Conservation (phyloP, 2,797 vertebrate genomes). For the Pseudochirops cupreus region DNA sequence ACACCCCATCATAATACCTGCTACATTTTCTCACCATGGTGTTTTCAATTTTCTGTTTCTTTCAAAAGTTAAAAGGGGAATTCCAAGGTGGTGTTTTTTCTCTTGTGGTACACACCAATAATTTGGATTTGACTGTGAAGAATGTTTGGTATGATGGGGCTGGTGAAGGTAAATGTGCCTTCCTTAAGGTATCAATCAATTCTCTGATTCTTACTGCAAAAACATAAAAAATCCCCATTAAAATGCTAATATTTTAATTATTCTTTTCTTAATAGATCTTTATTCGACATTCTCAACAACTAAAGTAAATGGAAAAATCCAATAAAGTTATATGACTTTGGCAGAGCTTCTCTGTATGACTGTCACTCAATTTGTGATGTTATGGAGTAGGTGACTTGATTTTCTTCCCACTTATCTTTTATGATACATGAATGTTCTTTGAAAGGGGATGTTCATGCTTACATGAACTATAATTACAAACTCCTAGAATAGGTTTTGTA, state of each 20-base stretch:
- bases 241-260: constrained; percentile 51
- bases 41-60: constrained; percentile 5
- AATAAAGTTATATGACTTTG: not conserved
- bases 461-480: constrained; percentile 25
- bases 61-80: not conserved
- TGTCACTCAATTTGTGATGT: not conserved
- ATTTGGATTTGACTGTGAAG: constrained; percentile 24
- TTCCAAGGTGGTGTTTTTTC: constrained; percentile 7
- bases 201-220: constrained; percentile 53
- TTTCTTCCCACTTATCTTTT: constrained; percentile 48
- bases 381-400: constrained; percentile 3
- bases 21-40: not conserved
- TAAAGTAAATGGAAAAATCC: not conserved
- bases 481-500: constrained; percentile 44
- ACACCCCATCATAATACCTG: not conserved
- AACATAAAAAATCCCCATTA: not conserved
- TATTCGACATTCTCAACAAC: constrained; percentile 8
- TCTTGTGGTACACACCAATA: not conserved
- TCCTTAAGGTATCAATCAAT: not conserved
- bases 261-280: constrained; percentile 24
- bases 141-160: constrained; percentile 12
- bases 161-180: constrained; percentile 18
- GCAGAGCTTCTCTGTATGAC: not conserved
- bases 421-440: constrained; percentile 40
- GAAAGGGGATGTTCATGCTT: constrained; percentile 46